Evolutionary conservation across 2,797 vertebrate species (phyloP), one percentile per base, ranked within the genome.

Genomic region (Loris lydekkerianus): DNA sequence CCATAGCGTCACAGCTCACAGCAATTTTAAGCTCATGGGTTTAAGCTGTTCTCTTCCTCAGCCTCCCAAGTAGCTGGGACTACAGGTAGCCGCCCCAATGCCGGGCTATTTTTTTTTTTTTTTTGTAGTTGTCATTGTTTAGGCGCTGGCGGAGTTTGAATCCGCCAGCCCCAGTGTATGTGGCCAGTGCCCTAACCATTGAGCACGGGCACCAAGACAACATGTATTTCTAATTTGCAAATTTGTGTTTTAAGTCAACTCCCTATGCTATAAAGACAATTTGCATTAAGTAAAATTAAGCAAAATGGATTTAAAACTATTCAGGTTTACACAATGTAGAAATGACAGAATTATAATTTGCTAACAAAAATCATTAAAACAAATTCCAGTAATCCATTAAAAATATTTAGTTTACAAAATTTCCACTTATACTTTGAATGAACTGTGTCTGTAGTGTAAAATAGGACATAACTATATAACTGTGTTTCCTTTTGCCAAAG

Each of bases 281-380:
- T 9, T 46, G 43, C 43, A 9, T 91, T 34, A 93, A 82, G 87
- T 15, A 89, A 93, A 91, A 77, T 46, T 63, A 78, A 73, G 21
- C 49, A n/a, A 56, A 77, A 53, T 90, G 60, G n/a, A 80, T 27
- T 63, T 84, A 87, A 90, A 88, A 81, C n/a, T 76, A 46, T 91
- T 81, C 43, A 89, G 18, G 43, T 81, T 86, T 60, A 85, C 9
- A 75, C 13, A 84, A 23, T 61, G 76, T 69, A 87, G 56, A 93
- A 75, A 78, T 84, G 10, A 67, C 58, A 90, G 83, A 11, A 17
- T 80, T 93, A 43, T 65, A 7, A 77, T 77, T 88, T 80, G 37
- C 27, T 91, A 96, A 53, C 23, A n/a, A 43, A 91, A 61, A 70
- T 2, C 25, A 46, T 63, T 53, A 75, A 46, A 93, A 21, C 31